phyloP scores from a whole-genome alignment of 2,888 invertebrate species.

The Epirrhoe alternata region DNA sequence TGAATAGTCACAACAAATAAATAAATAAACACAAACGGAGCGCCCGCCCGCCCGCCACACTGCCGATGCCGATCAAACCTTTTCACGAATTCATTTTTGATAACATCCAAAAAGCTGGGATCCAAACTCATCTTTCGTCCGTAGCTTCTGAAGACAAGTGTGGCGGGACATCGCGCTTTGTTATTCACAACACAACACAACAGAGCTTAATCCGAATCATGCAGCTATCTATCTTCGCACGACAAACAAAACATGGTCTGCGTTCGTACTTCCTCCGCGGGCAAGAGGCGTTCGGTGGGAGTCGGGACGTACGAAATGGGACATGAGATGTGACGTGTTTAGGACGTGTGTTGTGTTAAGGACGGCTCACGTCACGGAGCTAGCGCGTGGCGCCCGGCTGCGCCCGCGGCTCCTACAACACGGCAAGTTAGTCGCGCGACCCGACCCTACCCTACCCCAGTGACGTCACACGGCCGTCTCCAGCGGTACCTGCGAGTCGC shows the following conservation, averaged over 20 bases:
- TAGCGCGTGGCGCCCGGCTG: not conserved
- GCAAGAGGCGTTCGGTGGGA: not conserved
- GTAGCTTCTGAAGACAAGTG: not conserved
- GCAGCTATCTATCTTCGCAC: not conserved
- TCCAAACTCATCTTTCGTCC: not conserved
- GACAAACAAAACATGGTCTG: not conserved
- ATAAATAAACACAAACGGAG: not conserved
- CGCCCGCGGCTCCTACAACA: not conserved
- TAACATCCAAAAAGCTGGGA: not conserved
- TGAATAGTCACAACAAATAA: not conserved
- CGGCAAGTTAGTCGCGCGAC: not conserved
- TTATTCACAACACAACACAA: not conserved
- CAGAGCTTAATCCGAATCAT: not conserved
- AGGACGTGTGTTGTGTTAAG: not conserved
- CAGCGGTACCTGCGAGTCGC: constrained; percentile 59
- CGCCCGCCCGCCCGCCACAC: not conserved
- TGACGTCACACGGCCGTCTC: constrained; percentile 46
- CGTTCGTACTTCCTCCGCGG: not conserved
- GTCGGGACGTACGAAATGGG: not conserved
- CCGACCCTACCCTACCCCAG: not conserved
- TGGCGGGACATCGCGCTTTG: not conserved
- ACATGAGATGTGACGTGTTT: not conserved
- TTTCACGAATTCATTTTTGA: too few relatives aligned
- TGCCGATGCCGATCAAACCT: not conserved
- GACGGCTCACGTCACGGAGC: not conserved